These are phyloP conservation scores for Anolis apletophallus DNA, from an alignment of 2,797 vertebrate species.

Conservation along the genomic window DNA sequence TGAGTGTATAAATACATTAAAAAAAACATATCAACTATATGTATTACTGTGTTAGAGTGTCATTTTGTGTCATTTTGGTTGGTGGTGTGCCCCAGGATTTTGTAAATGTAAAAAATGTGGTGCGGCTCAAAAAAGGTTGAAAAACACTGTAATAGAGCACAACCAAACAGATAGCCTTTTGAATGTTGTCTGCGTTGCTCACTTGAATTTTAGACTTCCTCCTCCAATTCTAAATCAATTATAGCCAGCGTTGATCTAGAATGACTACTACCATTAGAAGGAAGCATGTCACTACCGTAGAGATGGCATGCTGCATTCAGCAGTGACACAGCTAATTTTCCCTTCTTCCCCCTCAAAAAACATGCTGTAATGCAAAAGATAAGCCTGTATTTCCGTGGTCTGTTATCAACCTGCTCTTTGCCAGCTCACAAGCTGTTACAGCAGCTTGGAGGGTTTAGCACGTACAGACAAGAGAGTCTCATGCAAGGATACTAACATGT, in stretches of 20 bases:
- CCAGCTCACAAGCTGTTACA: not conserved
- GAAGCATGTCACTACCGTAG: not conserved
- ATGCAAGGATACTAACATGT: not conserved
- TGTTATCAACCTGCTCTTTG: not conserved
- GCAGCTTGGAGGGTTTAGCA: not conserved
- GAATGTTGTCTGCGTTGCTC: not conserved
- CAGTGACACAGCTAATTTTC: constrained; percentile 20
- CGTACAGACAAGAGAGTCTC: not conserved
- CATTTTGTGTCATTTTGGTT: no score
- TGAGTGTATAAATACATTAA: no score
- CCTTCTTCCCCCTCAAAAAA: not conserved
- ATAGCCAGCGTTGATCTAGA: not conserved
- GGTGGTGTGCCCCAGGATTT: no score
- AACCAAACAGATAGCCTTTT: not conserved
- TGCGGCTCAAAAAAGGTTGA: no score
- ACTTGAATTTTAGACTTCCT: not conserved
- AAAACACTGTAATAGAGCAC: not conserved
- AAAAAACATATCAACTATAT: no score
- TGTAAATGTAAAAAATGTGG: no score
- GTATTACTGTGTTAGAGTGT: no score
- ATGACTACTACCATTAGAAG: not conserved
- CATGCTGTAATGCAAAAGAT: constrained; percentile 17
- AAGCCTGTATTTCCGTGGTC: not conserved
- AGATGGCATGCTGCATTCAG: not conserved
- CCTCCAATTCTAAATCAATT: not conserved